Base-by-base conservation (phyloP, 2,113 vertebrate species). In the Romanogobio albipinnatus region DNA sequence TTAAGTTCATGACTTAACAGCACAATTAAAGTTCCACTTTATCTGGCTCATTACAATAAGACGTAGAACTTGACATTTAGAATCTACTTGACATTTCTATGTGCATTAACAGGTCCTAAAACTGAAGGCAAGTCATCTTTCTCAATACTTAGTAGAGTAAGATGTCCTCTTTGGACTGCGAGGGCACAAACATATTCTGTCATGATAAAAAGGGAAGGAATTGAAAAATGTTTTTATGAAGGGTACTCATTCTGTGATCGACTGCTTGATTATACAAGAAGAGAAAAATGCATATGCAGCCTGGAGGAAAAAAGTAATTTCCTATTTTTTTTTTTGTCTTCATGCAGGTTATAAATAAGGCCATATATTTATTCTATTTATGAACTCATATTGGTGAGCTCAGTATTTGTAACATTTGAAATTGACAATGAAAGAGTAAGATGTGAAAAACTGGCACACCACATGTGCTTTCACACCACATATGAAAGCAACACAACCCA, bases 51-150 rank as follows among this genome's bases (percentile, higher is more conserved):
- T 83, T 75, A 83, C 36, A 64, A 70, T 29, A 70, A 59, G 64
- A 53, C 68, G 7, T 66, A 66, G 70, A 80, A 74, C 64, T 85
- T 87, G 86, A 87, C 88, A 89, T 87, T 89, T 87, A 82, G 53
- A 81, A 77, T 70, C 84, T 73, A 81, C 86, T 87, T 89, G 86
- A 89, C 86, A 85, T 89, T 89, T 89, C 26, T 75, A 77, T 33
- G 59, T 66, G 4, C 53, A 24, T 79, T 80, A 80, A 58, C 53
- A 66, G 59, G 75, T 11, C 74, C 6, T 47, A 64, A 85, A 83
- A 58, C 70, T 64, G 80, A 81, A 85, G 73, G 58, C 9, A 68
- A 53, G 19, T 24, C 56, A 13, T 56, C 1, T 11, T 71, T 71
- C 58, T 78, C 3, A 64, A 9, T 45, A 19, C 26, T 71, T 58